These are phyloP conservation scores for Gari tellinella DNA, from an alignment of 2,888 invertebrate species.

Conservation along the genomic window DNA sequence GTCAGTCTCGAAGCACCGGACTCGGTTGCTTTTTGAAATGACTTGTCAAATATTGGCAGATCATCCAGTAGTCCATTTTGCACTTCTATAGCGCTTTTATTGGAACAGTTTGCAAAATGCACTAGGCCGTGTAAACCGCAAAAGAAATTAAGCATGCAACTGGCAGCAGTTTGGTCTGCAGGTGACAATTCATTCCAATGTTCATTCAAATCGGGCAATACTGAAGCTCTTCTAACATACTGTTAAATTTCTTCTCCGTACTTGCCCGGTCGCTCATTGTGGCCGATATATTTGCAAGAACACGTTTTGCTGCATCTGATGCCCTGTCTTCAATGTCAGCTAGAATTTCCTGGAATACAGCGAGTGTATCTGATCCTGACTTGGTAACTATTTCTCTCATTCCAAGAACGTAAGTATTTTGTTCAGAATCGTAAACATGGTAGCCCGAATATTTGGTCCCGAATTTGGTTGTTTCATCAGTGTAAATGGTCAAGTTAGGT, in stretches of 20 bases:
- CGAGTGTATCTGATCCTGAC: slow-evolving; percentile 18
- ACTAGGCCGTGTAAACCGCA: slow-evolving; percentile 59
- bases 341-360: slow-evolving; percentile 27
- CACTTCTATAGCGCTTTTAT: slow-evolving; percentile 22
- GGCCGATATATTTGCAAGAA: slow-evolving; percentile 13
- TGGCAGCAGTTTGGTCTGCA: slow-evolving; percentile 31
- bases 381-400: slow-evolving; percentile 30
- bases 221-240: slow-evolving; percentile 33
- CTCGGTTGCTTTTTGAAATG: slow-evolving; percentile 35
- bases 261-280: slow-evolving; percentile 27
- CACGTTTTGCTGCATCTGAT: slow-evolving; percentile 2
- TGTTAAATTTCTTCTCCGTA: slow-evolving; percentile 44
- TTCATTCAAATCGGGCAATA: slow-evolving; percentile 44
- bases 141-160: slow-evolving; percentile 55
- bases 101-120: slow-evolving; percentile 50
- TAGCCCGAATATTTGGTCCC: slow-evolving; percentile 34
- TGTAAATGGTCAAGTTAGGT: slow-evolving; percentile 21
- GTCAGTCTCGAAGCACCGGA: slow-evolving; percentile 34
- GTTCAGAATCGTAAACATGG: slow-evolving; percentile 28
- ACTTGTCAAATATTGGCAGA: slow-evolving; percentile 28
- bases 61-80: slow-evolving; percentile 40
- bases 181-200: slow-evolving; percentile 38
- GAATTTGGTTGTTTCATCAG: slow-evolving; percentile 47
- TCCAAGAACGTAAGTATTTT: slow-evolving; percentile 35
- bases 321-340: slow-evolving; percentile 25